Conservation (phyloP, 2,113 vertebrate genomes). For the Engraulis encrasicolus region DNA sequence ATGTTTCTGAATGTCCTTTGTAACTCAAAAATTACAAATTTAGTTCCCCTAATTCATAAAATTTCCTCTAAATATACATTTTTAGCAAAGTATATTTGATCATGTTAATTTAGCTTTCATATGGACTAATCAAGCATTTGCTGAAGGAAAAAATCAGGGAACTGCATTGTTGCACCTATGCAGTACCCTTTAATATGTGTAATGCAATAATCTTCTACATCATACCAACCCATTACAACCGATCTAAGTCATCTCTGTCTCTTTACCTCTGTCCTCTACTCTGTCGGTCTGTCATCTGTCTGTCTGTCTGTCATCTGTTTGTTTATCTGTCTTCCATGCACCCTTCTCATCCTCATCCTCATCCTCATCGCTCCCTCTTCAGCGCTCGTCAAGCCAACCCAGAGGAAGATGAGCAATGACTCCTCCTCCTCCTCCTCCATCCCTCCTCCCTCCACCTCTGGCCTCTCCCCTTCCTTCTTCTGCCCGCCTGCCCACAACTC, state of each 20-base stretch:
- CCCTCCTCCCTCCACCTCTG: constrained; percentile 3
- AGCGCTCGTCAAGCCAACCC: constrained; percentile 22
- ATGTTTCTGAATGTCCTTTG: too few relatives aligned
- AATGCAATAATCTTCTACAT: neutral
- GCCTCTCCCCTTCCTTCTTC: constrained; percentile 34
- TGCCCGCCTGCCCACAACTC: constrained; percentile 43
- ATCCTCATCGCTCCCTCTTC: constrained; percentile 28
- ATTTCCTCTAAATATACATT: neutral
- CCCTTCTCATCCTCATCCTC: constrained; percentile 9
- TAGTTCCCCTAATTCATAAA: neutral
- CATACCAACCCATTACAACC: neutral
- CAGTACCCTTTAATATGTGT: neutral
- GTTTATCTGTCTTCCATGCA: constrained; percentile 21
- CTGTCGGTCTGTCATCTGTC: constrained; percentile 4
- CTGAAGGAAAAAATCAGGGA: neutral
- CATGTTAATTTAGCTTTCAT: neutral
- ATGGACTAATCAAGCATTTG: neutral
- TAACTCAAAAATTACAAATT: too few relatives aligned
- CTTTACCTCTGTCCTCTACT: neutral
- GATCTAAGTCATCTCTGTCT: neutral
- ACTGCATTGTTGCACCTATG: neutral
- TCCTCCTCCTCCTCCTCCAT: neutral
- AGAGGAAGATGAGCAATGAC: neutral
- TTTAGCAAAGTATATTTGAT: neutral
- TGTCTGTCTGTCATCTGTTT: neutral